phyloP scores from a whole-genome alignment of 2,113 vertebrate species.

The Oreochromis tanganicae region DNA sequence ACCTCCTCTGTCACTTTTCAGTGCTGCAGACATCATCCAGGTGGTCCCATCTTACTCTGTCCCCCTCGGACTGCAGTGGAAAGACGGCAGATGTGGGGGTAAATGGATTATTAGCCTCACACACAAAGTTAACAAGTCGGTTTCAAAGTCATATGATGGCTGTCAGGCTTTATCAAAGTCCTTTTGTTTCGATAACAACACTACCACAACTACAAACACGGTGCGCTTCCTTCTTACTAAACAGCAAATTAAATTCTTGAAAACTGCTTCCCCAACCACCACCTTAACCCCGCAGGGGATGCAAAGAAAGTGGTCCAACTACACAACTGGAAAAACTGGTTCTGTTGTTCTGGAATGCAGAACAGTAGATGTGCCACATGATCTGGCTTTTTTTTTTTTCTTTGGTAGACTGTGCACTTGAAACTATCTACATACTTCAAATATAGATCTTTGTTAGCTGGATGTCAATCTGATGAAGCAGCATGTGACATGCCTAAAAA shows the following conservation, averaged over 20 bases:
- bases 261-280: background rate
- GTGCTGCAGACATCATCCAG: slow-evolving; percentile 68
- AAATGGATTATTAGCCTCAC: background rate
- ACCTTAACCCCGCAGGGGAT: background rate
- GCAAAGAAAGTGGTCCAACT: background rate
- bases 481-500: slow-evolving; percentile 7
- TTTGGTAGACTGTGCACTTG: background rate
- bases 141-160: background rate
- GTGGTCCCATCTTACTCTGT: slow-evolving; percentile 48
- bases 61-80: slow-evolving; percentile 27
- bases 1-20: slow-evolving; percentile 56
- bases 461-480: background rate
- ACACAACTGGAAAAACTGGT: slow-evolving; percentile 53
- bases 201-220: background rate
- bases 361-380: slow-evolving; percentile 4
- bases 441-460: background rate
- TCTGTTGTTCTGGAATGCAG: slow-evolving; percentile 19
- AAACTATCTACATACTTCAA: slow-evolving; percentile 23
- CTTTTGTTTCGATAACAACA: background rate
- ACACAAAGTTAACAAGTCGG: background rate
- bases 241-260: background rate
- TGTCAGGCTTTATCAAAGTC: background rate
- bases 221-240: background rate
- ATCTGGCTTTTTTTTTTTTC: background rate
- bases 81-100: slow-evolving; percentile 21